phyloP scores from a whole-genome alignment of 2,797 vertebrate genomes.

The Mormyrops attenuatus region DNA sequence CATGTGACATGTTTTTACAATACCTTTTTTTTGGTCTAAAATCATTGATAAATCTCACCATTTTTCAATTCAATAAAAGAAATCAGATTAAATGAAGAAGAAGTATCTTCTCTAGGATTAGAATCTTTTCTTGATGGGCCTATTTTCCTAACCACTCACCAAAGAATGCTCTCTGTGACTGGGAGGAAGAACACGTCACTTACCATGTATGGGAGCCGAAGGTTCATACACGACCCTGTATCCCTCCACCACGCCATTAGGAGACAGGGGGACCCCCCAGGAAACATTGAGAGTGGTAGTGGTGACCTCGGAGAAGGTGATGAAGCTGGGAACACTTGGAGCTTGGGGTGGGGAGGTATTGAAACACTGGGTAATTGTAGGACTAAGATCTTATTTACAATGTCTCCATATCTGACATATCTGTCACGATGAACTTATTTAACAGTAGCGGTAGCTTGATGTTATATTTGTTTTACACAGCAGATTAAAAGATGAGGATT shows the following conservation, averaged over 20 bases:
- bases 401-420: background rate
- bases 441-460: background rate
- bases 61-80: background rate
- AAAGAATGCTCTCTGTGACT: background rate
- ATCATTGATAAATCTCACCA: background rate
- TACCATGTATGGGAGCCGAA: slow-evolving; percentile 80
- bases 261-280: slow-evolving; percentile 80
- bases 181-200: background rate
- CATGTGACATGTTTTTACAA: background rate
- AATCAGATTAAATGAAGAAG: background rate
- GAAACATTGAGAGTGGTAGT: slow-evolving; percentile 83
- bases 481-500: slow-evolving; percentile 14
- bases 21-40: background rate
- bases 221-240: slow-evolving; percentile 89
- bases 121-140: background rate
- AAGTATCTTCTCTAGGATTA: background rate
- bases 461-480: slow-evolving; percentile 13
- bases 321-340: slow-evolving; percentile 77
- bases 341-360: slow-evolving; percentile 56
- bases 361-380: background rate
- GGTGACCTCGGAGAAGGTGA: slow-evolving; percentile 87
- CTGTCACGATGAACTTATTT: background rate
- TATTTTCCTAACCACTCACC: background rate
- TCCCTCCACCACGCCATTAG: slow-evolving; percentile 87
- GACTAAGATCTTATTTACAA: background rate